Conservation (phyloP, 2,888 invertebrate genomes). For the Xanthia togata region DNA sequence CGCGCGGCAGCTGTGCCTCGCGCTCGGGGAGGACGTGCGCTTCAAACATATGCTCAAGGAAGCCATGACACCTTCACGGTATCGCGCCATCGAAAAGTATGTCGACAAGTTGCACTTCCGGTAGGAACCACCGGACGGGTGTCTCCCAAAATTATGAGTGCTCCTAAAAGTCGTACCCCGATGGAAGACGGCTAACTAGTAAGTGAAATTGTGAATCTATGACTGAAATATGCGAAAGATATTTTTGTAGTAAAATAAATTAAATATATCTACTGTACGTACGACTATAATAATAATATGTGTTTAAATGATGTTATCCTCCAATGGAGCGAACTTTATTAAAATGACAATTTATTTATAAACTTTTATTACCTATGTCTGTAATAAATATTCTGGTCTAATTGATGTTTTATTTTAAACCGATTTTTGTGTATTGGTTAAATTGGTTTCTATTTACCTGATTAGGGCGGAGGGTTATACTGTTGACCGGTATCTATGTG, state of each 20-base stretch:
- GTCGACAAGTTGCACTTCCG: conserved; percentile 90
- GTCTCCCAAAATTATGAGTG: conserved; percentile 19
- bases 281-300: conserved; percentile 18
- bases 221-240: conserved; percentile 86
- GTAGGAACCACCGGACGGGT: conserved; percentile 60
- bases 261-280: conserved; percentile 3
- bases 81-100: conserved; percentile 96
- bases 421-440: too few relatives aligned
- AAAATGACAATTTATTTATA: conserved; percentile 63
- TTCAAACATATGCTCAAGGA: conserved; percentile 95
- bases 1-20: conserved; percentile 94
- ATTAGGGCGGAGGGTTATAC: too few relatives aligned
- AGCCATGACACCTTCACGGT: conserved; percentile 94
- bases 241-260: conserved; percentile 79
- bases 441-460: too few relatives aligned
- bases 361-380: conserved; percentile 66
- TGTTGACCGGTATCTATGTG: too few relatives aligned
- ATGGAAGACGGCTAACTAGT: conserved; percentile 1
- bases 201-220: conserved; percentile 60
- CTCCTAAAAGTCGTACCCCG: conserved; percentile 1
- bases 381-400: conserved; percentile 60
- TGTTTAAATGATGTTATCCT: conserved; percentile 77
- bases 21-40: conserved; percentile 93
- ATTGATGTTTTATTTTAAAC: conserved; percentile 21
- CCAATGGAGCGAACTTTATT: conserved; percentile 78